phyloP scores from a whole-genome alignment of 1,140 invertebrate genomes.

The Trichonephila inaurata region DNA sequence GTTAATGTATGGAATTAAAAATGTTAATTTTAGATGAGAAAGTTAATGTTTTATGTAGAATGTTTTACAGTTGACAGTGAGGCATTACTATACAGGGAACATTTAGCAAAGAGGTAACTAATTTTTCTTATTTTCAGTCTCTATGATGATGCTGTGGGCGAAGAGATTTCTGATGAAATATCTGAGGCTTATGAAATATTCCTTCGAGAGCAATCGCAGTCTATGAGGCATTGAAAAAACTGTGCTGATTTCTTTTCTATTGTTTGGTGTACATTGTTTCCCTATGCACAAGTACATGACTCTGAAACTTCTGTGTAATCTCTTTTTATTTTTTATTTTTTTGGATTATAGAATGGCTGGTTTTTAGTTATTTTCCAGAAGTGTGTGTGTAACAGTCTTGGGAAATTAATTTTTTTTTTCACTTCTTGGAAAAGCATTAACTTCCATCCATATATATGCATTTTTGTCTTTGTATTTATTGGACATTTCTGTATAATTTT shows the following conservation, averaged over 20 bases:
- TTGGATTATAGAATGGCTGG: slow-evolving; percentile 43
- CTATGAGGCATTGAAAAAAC: slow-evolving; percentile 67
- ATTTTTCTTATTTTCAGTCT: slow-evolving; percentile 23
- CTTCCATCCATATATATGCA: slow-evolving; percentile 70
- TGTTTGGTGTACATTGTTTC: slow-evolving; percentile 73
- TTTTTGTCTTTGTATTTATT: slow-evolving; percentile 69
- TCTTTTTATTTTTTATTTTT: not conserved
- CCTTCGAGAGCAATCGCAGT: slow-evolving; percentile 59
- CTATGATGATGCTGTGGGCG: slow-evolving; percentile 51
- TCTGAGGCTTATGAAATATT: slow-evolving; percentile 74
- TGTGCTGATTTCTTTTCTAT: slow-evolving; percentile 7
- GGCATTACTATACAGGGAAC: not conserved
- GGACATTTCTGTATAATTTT: slow-evolving; percentile 1
- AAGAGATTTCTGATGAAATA: slow-evolving; percentile 73
- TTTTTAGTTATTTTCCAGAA: slow-evolving; percentile 60
- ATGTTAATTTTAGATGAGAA: no score
- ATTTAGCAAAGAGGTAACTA: not conserved
- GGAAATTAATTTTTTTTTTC: slow-evolving; percentile 34
- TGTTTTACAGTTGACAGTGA: not conserved
- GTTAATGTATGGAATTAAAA: no score
- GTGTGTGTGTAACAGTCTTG: slow-evolving; percentile 3
- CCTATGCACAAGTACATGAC: slow-evolving; percentile 70
- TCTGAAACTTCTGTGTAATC: slow-evolving; percentile 53
- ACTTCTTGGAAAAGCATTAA: slow-evolving; percentile 60
- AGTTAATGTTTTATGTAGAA: not conserved